These are phyloP conservation scores for Cephus runcator DNA, from an alignment of 2,888 invertebrate genomes.

Conservation along the genomic window DNA sequence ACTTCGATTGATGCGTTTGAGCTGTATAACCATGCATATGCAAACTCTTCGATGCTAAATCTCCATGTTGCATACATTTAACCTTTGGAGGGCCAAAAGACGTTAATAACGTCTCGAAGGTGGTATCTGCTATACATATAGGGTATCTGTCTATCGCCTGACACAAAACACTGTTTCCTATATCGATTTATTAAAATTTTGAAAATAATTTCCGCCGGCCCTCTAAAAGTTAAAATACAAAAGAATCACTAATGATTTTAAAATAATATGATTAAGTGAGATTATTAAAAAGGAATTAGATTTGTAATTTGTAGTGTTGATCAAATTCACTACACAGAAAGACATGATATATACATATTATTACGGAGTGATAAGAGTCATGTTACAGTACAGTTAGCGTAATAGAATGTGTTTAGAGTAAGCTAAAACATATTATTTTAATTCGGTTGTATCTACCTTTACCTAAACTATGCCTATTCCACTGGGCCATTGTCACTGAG, in stretches of 20 bases:
- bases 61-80: too few relatives aligned
- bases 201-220: too few relatives aligned
- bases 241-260: conserved; percentile 25
- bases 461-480: conserved; percentile 38
- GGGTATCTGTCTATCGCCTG: too few relatives aligned
- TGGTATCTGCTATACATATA: too few relatives aligned
- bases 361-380: conserved; percentile 59
- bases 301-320: conserved; percentile 42
- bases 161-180: too few relatives aligned
- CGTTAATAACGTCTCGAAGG: too few relatives aligned
- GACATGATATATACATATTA: conserved; percentile 41
- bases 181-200: too few relatives aligned
- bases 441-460: conserved; percentile 50
- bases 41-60: too few relatives aligned
- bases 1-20: too few relatives aligned
- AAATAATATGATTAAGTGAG: conserved; percentile 20
- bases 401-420: conserved; percentile 56
- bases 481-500: conserved; percentile 23
- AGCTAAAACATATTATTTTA: conserved; percentile 55
- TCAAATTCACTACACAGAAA: conserved; percentile 47
- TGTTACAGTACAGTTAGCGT: conserved; percentile 58
- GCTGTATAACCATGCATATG: too few relatives aligned
- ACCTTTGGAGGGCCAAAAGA: too few relatives aligned
- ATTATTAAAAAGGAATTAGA: conserved; percentile 45
- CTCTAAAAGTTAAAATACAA: conserved; percentile 13